Conservation (phyloP, 2,888 invertebrate genomes). For the Poecilobothrus nobilitatus region DNA sequence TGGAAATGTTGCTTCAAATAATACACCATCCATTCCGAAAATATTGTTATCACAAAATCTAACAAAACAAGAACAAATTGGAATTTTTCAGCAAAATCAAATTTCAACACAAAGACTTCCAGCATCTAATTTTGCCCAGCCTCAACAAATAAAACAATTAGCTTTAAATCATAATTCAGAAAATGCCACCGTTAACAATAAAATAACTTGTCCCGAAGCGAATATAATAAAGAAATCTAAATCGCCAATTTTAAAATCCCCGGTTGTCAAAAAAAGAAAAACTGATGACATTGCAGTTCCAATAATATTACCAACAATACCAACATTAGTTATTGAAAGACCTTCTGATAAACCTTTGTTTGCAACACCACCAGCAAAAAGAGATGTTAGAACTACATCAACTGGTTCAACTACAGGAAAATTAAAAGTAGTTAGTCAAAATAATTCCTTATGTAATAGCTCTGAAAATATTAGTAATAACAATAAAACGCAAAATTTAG, state of each 20-base stretch:
- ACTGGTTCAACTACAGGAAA: constrained; percentile 17
- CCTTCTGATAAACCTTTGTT: constrained; percentile 14
- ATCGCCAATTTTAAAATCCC: neutral
- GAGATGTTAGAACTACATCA: constrained; percentile 24
- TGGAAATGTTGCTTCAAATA: neutral
- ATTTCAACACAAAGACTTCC: neutral
- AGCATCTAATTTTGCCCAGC: constrained; percentile 8
- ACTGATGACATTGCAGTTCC: neutral
- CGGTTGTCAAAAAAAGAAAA: neutral
- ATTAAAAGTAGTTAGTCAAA: constrained; percentile 15
- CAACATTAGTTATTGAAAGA: neutral
- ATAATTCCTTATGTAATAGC: constrained; percentile 21
- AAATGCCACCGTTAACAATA: neutral
- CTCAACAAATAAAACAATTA: constrained; percentile 8
- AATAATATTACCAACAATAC: neutral
- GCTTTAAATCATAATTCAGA: neutral
- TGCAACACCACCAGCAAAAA: constrained; percentile 21
- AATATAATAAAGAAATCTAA: neutral
- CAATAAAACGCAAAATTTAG: constrained; percentile 20
- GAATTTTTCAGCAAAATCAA: constrained; percentile 8
- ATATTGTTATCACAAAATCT: neutral
- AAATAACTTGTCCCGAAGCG: neutral
- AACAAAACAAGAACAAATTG: neutral
- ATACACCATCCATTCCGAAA: neutral
- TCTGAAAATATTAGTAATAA: constrained; percentile 13